Percentiles rank a stretch among this genome's conserved stretches.
Conservation (phyloP, 2,113 vertebrate species). For the Anser brachyrhynchus region DNA sequence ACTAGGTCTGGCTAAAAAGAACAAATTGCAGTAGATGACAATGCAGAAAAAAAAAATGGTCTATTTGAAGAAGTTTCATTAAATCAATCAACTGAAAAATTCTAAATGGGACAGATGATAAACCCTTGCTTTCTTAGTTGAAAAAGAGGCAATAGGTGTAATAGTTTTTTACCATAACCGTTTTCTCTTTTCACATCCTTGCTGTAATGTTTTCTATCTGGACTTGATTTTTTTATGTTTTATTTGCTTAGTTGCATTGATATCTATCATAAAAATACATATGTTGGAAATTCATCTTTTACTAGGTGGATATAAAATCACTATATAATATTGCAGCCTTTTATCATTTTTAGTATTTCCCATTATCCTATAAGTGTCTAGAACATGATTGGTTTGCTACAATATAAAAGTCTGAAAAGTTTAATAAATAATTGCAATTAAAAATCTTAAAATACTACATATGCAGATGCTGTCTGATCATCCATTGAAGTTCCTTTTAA, state of each 20-base stretch:
- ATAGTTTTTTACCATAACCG: not conserved
- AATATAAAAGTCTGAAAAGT: not conserved
- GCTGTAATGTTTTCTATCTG: not conserved
- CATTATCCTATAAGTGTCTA: not conserved
- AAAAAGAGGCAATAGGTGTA: not conserved
- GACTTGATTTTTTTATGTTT: not conserved
- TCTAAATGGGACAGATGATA: not conserved
- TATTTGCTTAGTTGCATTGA: not conserved
- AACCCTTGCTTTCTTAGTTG: not conserved
- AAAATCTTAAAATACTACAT: conserved; percentile 22
- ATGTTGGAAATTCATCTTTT: not conserved
- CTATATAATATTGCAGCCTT: not conserved
- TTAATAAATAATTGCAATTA: not conserved
- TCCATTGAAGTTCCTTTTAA: conserved; percentile 58
- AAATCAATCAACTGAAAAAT: not conserved
- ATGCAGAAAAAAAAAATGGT: not conserved
- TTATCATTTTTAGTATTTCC: not conserved
- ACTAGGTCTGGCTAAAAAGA: not conserved
- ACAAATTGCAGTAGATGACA: not conserved
- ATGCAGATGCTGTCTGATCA: conserved; percentile 20
- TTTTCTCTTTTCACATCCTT: not conserved
- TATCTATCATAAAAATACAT: not conserved
- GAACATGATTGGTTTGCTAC: not conserved
- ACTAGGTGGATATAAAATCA: not conserved
- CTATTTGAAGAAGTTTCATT: not conserved